These are phyloP conservation scores for Drosophila truncata DNA, from an alignment of 1,140 invertebrate genomes.

Conservation along the genomic window DNA sequence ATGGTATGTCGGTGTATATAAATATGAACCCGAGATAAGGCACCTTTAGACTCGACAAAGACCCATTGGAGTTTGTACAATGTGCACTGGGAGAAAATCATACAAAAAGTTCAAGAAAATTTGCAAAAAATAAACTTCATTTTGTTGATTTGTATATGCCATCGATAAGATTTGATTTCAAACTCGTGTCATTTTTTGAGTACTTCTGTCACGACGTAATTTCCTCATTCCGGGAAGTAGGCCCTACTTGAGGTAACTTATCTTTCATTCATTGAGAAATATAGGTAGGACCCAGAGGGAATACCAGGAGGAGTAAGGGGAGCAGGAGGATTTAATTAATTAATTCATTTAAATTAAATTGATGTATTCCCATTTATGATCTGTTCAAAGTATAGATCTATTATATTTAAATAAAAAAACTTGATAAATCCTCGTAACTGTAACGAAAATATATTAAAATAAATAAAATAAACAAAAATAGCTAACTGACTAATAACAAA, in stretches of 20 bases:
- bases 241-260: background rate
- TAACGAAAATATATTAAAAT: background rate
- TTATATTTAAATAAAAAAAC: background rate
- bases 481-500: background rate
- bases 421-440: accelerated
- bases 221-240: slow-evolving; percentile 3
- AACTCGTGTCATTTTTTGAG: background rate
- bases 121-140: background rate
- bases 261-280: slow-evolving; percentile 9
- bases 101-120: too few species aligned
- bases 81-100: background rate
- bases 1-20: too few species aligned
- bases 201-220: background rate
- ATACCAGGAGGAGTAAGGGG: background rate
- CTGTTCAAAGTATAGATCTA: background rate
- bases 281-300: background rate
- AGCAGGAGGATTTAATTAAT: background rate
- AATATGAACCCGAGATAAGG: background rate
- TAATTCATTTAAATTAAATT: background rate
- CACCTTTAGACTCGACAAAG: background rate
- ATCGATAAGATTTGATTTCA: slow-evolving; percentile 1
- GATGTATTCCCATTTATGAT: background rate
- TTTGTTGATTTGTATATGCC: background rate
- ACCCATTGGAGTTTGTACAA: background rate
- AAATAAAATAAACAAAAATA: too few species aligned